These are phyloP conservation scores for Diplodus sargus DNA, from an alignment of 2,797 vertebrate species.

Conservation along the genomic window DNA sequence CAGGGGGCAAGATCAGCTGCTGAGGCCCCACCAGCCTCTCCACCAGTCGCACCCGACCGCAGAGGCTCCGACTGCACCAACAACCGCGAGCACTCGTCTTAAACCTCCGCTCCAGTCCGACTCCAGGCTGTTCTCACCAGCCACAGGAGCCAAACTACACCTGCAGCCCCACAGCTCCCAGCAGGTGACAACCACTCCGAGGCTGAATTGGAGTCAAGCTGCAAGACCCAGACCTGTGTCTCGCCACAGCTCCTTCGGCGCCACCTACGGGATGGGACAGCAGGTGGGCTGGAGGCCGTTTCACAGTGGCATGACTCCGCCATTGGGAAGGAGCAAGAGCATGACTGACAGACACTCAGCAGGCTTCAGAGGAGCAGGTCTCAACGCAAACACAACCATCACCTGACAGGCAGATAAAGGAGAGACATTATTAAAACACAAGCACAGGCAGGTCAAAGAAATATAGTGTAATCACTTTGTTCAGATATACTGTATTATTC, in stretches of 20 bases:
- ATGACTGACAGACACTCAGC: conserved; percentile 25
- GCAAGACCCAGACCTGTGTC: conserved; percentile 12
- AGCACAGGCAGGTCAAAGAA: neutral
- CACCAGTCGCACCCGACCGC: neutral
- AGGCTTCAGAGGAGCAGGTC: conserved; percentile 16
- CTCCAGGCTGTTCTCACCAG: neutral
- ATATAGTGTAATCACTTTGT: neutral
- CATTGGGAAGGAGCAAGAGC: conserved; percentile 52
- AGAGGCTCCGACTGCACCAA: neutral
- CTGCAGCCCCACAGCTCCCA: conserved; percentile 24
- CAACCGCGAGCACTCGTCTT: neutral
- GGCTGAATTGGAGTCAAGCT: conserved; percentile 49
- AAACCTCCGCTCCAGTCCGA: conserved; percentile 28
- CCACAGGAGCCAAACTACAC: neutral
- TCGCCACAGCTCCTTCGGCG: conserved; percentile 46
- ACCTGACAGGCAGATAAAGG: neutral
- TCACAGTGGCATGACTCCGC: neutral
- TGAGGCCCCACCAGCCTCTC: neutral
- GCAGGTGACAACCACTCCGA: conserved; percentile 22
- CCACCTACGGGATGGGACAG: conserved; percentile 19
- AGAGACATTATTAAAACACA: neutral
- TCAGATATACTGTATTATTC: neutral
- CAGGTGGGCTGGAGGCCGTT: conserved; percentile 29
- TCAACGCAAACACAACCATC: conserved; percentile 7
- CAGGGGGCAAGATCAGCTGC: conserved; percentile 23